A percentile compares a stretch with the other conserved stretches of the same genome.
phyloP scores from a whole-genome alignment of 2,888 invertebrate genomes.

The Drosophila glabriapex region DNA sequence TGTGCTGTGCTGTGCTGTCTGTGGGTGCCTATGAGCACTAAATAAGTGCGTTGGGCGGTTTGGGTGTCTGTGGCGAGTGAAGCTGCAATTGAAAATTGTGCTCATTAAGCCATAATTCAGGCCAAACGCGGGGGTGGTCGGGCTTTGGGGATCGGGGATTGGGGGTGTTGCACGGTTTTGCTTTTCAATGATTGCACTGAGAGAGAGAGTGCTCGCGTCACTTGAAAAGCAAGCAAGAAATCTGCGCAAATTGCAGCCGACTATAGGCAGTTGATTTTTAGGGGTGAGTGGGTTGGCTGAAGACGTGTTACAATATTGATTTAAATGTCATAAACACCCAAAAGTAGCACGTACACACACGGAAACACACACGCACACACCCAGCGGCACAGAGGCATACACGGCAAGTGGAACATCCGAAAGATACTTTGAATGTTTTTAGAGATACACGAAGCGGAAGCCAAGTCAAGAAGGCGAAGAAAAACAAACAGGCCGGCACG shows the following conservation, averaged over 20 bases:
- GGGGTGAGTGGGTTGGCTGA: neutral
- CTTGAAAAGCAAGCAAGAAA: conserved; percentile 62
- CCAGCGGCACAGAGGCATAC: conserved; percentile 3
- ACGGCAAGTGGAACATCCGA: conserved; percentile 77
- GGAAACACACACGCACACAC: conserved; percentile 12
- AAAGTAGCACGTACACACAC: conserved; percentile 55
- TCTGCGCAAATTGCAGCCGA: conserved; percentile 57
- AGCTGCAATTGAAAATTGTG: conserved; percentile 59
- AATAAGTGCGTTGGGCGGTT: conserved; percentile 66
- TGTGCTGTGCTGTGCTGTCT: neutral
- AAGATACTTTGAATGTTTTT: conserved; percentile 77
- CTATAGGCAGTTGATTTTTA: neutral
- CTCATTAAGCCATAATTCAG: conserved; percentile 78
- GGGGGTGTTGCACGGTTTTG: conserved; percentile 20
- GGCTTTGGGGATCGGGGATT: neutral
- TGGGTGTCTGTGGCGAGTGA: conserved; percentile 49
- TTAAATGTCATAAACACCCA: conserved; percentile 81
- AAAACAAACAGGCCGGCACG: conserved; percentile 61
- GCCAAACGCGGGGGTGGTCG: conserved; percentile 16
- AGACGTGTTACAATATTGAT: conserved; percentile 75
- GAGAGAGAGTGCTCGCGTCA: conserved; percentile 39
- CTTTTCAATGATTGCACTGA: conserved; percentile 61
- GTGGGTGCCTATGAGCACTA: conserved; percentile 72
- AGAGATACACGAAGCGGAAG: conserved; percentile 74
- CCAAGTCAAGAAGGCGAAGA: conserved; percentile 66